These are phyloP conservation scores for Schizaphis graminum DNA, from an alignment of 2,888 invertebrate genomes.

Conservation along the genomic window DNA sequence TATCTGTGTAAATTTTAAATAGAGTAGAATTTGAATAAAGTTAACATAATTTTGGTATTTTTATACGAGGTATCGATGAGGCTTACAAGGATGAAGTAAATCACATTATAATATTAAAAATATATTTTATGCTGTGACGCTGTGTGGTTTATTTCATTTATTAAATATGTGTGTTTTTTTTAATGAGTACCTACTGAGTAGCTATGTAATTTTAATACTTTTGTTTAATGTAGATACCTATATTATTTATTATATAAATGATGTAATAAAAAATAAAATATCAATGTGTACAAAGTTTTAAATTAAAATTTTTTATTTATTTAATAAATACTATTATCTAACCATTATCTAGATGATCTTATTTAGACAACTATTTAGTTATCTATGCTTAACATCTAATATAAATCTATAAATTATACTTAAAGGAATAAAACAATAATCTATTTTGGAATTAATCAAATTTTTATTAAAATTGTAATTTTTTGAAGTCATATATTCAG, in stretches of 20 bases:
- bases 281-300: background rate
- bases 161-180: background rate
- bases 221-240: background rate
- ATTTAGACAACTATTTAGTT: background rate
- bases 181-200: accelerated
- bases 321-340: background rate
- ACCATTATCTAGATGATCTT: background rate
- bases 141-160: background rate
- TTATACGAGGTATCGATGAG: background rate
- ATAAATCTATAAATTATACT: background rate
- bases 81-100: background rate
- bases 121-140: background rate
- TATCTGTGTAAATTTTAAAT: background rate
- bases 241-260: background rate
- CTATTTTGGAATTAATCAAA: background rate
- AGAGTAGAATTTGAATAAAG: background rate
- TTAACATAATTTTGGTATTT: background rate
- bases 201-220: background rate
- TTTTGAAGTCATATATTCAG: background rate
- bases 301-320: background rate
- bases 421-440: no score
- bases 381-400: background rate
- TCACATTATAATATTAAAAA: background rate
- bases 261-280: constrained; percentile 6
- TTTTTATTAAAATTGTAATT: background rate